These are phyloP conservation scores for Carabus problematicus DNA, from an alignment of 2,888 invertebrate genomes.

Conservation along the genomic window DNA sequence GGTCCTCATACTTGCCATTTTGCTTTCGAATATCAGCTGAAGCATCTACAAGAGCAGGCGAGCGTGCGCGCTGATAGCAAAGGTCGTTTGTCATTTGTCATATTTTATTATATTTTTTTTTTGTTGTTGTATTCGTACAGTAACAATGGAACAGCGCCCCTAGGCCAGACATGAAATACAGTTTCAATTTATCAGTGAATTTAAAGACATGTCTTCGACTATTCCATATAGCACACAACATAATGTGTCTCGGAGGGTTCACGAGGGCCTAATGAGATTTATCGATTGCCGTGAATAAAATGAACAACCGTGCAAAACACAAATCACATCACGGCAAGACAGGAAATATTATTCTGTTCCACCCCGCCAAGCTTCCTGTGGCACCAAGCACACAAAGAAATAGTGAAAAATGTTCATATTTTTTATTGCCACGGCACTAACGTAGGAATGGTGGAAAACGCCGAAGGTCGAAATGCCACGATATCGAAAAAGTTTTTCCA, in stretches of 20 bases:
- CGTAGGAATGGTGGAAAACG: too few relatives aligned
- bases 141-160: constrained; percentile 31
- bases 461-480: too few relatives aligned
- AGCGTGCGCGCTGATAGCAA: constrained; percentile 17
- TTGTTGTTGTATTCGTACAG: constrained; percentile 14
- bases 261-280: constrained; percentile 24
- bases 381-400: too few relatives aligned
- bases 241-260: constrained; percentile 1
- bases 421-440: too few relatives aligned
- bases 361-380: too few relatives aligned
- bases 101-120: constrained; percentile 37
- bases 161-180: constrained; percentile 28
- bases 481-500: too few relatives aligned
- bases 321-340: not conserved
- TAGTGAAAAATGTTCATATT: too few relatives aligned
- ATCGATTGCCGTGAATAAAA: not conserved
- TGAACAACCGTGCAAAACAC: not conserved
- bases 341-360: too few relatives aligned
- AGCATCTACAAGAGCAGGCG: too few relatives aligned
- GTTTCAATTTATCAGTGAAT: constrained; percentile 36
- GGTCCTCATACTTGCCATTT: too few relatives aligned
- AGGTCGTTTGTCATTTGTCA: constrained; percentile 35
- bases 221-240: not conserved
- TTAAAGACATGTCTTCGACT: constrained; percentile 24
- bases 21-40: too few relatives aligned